phyloP scores from a whole-genome alignment of 1,140 invertebrate genomes.

The Drosophila melanogaster region Release_6_plus_ISO1_MT NT_033777.3:9195001-9195500 shows the following conservation, averaged over 20 bases:
- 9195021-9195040: slow-evolving; percentile 16
- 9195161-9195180: not conserved
- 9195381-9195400: not conserved
- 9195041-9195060: not conserved
- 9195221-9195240: slow-evolving; percentile 43
- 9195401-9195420: slow-evolving; percentile 35
- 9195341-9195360: slow-evolving; percentile 60
- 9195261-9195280: slow-evolving; percentile 38
- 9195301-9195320: not conserved
- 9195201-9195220: slow-evolving; percentile 45
- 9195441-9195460: slow-evolving; percentile 56
- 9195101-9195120: not conserved
- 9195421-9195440: slow-evolving; percentile 40
- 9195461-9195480: slow-evolving; percentile 67
- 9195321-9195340: slow-evolving; percentile 30
- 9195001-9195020: slow-evolving; percentile 29
- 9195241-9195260: slow-evolving; percentile 22
- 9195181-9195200: slow-evolving; percentile 2
- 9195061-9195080: not conserved
- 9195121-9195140: not conserved
- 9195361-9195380: slow-evolving; percentile 22
- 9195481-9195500: slow-evolving; percentile 33
- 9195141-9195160: not conserved
- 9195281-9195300: not conserved
- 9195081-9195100: not conserved